Evolutionary conservation across 2,113 vertebrate genomes (phyloP), one percentile per base, ranked within the genome.

Genomic region (Crocuta crocuta): DNA sequence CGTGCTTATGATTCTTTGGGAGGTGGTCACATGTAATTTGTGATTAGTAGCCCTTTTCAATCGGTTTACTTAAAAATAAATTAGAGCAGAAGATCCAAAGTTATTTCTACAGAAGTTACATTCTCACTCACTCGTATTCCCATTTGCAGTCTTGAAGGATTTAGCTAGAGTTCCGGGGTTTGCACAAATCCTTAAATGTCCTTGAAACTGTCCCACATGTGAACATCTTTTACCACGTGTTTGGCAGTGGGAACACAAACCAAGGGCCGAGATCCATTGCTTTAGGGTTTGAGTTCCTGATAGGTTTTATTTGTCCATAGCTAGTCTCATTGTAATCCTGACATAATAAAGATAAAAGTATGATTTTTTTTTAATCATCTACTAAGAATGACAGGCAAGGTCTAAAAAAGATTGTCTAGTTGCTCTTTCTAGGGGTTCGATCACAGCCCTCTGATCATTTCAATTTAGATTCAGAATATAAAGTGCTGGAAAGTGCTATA

Each of bases 21-120:
- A 95, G 24, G 19, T 43, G 66, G 79, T 73, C 58, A n/a, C 76
- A 91, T 88, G 88, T 53, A 79, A 82, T 96, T 96, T 91, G 65
- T 94, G 90, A 95, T 91, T 88, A 95, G 73, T 45, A 96, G 85
- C 85, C 12, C 15, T 91, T 93, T 90, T 94, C 84, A 93, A 73
- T 3, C 26, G 91, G 85, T 55, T 96, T 78, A 45, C 88, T 97
- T 73, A 96, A 94, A 94, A 92, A 80, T 58, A 95, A 95, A 88
- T 74, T 26, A 92, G 71, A 92, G 26, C 35, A 74, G 87, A 82
- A 43, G 45, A 58, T n/a, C 93, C 61, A 91, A 68, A 43, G 58
- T 90, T 96, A 92, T 78, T 91, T 24, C 43, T 76, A 43, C 31
- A 82, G 10, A 78, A 82, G 65, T 92, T 95, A 93, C 24, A 13